A percentile compares a stretch with the other conserved stretches of the same genome.
These are phyloP conservation scores for Agelas oroides DNA, from an alignment of 37 sponge, comb jelly and placozoan genomes.

Conservation along the genomic window DNA sequence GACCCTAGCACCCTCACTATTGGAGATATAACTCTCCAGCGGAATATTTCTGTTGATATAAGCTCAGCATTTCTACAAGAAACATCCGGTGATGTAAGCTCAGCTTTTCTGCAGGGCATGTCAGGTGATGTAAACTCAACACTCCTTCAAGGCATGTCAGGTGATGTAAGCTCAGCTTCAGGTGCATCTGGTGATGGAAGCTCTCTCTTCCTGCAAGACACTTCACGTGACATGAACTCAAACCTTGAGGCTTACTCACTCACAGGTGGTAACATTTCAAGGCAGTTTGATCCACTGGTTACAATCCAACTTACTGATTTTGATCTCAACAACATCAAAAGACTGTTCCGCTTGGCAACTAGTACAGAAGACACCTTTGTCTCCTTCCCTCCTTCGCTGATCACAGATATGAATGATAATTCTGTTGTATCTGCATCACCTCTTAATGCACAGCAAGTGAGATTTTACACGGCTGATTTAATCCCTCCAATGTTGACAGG, in stretches of 20 bases:
- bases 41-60: not conserved
- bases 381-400: conserved; percentile 31
- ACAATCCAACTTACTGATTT: conserved; percentile 25
- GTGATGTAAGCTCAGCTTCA: too few relatives aligned
- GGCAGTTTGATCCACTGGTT: conserved; percentile 33
- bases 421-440: conserved; percentile 42
- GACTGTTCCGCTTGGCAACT: conserved; percentile 64
- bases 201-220: too few relatives aligned
- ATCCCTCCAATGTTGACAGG: conserved; percentile 51
- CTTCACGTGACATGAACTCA: not conserved
- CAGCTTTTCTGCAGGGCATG: too few relatives aligned
- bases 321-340: conserved; percentile 78
- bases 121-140: too few relatives aligned
- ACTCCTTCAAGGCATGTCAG: too few relatives aligned
- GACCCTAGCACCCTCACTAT: conserved; percentile 44
- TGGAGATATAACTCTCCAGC: conserved; percentile 63
- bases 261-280: conserved; percentile 61
- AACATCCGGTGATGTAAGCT: too few relatives aligned
- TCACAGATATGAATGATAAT: conserved; percentile 76
- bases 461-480: conserved; percentile 51
- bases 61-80: too few relatives aligned
- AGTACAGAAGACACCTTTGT: conserved; percentile 61
- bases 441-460: conserved; percentile 46
- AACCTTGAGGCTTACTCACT: conserved; percentile 37
- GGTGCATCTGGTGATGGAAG: too few relatives aligned